phyloP scores from a whole-genome alignment of 2,113 vertebrate species.

The Mormyrus lacerda region DNA sequence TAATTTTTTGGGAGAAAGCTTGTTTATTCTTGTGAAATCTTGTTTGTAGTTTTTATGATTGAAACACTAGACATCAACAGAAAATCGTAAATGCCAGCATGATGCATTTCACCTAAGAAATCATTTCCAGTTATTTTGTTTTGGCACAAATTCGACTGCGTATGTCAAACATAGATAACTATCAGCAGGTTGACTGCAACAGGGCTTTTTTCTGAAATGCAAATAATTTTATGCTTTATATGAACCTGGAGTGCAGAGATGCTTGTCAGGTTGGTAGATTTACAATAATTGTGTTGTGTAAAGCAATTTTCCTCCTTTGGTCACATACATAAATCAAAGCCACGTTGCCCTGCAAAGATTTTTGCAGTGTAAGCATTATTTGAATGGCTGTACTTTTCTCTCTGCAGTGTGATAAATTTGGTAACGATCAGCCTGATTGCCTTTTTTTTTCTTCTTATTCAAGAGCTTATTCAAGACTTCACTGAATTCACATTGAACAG shows the following conservation, averaged over 20 bases:
- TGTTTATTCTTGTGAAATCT: neutral
- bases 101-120: neutral
- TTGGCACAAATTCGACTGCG: neutral
- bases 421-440: neutral
- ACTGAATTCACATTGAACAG: neutral
- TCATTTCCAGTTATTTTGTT: neutral
- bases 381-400: neutral
- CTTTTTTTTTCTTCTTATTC: neutral
- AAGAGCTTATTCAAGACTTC: neutral
- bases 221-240: neutral
- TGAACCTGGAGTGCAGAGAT: neutral
- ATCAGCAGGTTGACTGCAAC: neutral
- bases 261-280: neutral
- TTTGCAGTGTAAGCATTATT: conserved; percentile 2
- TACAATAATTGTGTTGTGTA: neutral
- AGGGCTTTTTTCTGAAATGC: neutral
- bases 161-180: neutral
- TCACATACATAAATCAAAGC: conserved; percentile 15
- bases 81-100: neutral
- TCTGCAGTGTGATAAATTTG: neutral
- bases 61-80: neutral
- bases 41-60: neutral
- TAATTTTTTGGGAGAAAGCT: neutral
- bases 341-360: neutral
- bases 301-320: conserved; percentile 1